A percentile compares a stretch with the other conserved stretches of the same genome.
phyloP scores from a whole-genome alignment of 2,888 invertebrate genomes.

The Notodonta ziczac region DNA sequence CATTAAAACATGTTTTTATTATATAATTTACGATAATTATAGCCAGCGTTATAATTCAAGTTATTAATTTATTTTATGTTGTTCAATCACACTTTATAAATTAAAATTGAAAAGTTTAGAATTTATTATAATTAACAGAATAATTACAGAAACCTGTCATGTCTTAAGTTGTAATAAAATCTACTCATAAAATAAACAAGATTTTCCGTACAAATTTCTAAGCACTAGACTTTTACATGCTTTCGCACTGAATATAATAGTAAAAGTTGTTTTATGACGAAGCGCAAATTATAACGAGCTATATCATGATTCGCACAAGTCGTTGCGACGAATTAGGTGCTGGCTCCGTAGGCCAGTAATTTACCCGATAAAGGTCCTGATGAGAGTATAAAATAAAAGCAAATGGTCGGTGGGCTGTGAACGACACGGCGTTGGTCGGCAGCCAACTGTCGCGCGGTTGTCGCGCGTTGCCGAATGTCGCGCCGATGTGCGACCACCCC shows the following conservation, averaged over 20 bases:
- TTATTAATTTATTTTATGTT: background rate
- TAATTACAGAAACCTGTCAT: too few species aligned
- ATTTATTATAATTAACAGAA: too few species aligned
- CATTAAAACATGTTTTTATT: background rate
- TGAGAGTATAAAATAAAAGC: conserved; percentile 79
- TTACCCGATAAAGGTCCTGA: conserved; percentile 69
- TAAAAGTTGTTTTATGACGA: background rate
- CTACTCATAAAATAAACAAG: background rate
- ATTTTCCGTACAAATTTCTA: background rate
- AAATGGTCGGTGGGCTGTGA: conserved; percentile 63
- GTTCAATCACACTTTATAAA: too few species aligned
- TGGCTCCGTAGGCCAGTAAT: conserved; percentile 45
- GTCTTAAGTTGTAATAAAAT: too few species aligned
- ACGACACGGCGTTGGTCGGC: conserved; percentile 73
- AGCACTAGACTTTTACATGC: background rate
- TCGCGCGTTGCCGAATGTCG: conserved; percentile 37
- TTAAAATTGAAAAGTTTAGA: too few species aligned
- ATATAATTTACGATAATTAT: background rate
- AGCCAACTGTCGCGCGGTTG: conserved; percentile 65
- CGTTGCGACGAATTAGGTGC: conserved; percentile 27
- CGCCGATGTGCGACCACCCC: conserved; percentile 15
- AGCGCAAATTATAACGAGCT: conserved; percentile 1
- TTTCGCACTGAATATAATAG: background rate
- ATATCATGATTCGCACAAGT: conserved; percentile 9
- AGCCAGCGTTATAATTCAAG: background rate